Base-by-base conservation (phyloP, 2,888 invertebrate species). In the Drosophila phalerata region DNA sequence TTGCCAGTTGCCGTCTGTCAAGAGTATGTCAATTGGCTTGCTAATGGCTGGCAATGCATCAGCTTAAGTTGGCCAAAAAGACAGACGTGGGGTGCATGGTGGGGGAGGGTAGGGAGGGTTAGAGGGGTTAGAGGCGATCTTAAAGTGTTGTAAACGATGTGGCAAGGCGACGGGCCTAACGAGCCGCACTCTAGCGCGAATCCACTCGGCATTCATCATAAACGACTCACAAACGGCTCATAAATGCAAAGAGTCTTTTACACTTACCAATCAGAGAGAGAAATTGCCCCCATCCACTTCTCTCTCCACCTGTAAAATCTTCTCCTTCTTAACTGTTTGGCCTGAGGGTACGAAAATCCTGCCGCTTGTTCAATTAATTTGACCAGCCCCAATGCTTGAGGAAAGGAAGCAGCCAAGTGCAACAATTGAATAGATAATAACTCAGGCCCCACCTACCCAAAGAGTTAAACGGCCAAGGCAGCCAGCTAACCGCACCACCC, bases 391-490 rank as follows among this genome's bases (percentile, higher is more conserved):
- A 70, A 49, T 32, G 69, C 86, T 68, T 42, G 71, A 68, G 81
- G 84, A 64, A 69, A 68, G 66, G 70, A 66, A 56, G 57, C 78
- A 68, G 72, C 72, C 77, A 89, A 86, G 77, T 83, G 84, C 82
- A 87, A 87, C 90, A 91, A 91, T 91, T 90, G 91, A 90, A 91
- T 91, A 91, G 91, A 91, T 91, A 91, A 91, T 91, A 91, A 91
- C 88, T 91, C 90, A 91, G 89, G 90, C 90, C 90, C 91, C 91
- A 90, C 90, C 91, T 79, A 81, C 70, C 64, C 37, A 47, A 37
- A 30, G 38, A 17, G 43, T 34, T 53, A 37, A 55, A 38, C 56
- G 13, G 30, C 32, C 70, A 73, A 51, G 40, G 25, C 42, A 38
- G 25, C 34, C n/a, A 34, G 42, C 15, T 13, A 58, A 42, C 53